Evolutionary conservation across 2,113 vertebrate genomes (phyloP).

Genomic region (Cyrtonyx montezumae): DNA sequence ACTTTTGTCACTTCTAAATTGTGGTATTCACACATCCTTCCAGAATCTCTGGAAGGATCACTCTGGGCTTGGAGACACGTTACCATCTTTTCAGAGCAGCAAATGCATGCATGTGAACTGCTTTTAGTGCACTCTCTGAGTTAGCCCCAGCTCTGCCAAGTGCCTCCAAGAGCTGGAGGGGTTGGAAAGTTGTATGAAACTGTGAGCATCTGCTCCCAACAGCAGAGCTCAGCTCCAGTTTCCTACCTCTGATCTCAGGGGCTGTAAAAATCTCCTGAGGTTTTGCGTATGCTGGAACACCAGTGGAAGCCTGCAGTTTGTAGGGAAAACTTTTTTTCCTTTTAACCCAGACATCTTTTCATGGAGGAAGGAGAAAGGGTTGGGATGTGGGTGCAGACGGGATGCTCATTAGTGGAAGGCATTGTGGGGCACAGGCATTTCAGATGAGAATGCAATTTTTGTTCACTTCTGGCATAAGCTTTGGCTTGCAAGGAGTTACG

Average conservation of each 20-base stretch:
- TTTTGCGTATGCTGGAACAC: neutral
- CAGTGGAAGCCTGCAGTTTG: constrained; percentile 21
- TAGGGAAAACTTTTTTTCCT: neutral
- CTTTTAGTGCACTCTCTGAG: neutral
- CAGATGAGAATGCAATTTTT: neutral
- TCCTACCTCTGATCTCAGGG: neutral
- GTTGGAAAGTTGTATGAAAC: neutral
- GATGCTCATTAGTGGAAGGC: neutral
- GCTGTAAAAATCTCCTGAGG: neutral
- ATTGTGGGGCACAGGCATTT: neutral
- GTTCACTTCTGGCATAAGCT: neutral
- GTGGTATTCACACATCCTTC: fast-evolving
- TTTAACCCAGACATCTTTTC: neutral
- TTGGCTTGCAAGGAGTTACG: neutral
- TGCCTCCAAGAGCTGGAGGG: neutral
- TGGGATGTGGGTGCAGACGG: neutral
- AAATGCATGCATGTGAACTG: neutral
- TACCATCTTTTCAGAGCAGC: neutral
- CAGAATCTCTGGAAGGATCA: neutral
- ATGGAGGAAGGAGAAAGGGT: neutral
- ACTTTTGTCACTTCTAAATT: neutral
- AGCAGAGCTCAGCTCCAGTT: neutral
- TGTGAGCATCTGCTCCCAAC: neutral
- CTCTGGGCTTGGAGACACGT: neutral
- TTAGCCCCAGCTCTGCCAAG: neutral